Percentiles rank a stretch among this genome's conserved stretches.
Evolutionary conservation across 2,113 vertebrate genomes (phyloP).

Genomic region (Bubo blakistoni): DNA sequence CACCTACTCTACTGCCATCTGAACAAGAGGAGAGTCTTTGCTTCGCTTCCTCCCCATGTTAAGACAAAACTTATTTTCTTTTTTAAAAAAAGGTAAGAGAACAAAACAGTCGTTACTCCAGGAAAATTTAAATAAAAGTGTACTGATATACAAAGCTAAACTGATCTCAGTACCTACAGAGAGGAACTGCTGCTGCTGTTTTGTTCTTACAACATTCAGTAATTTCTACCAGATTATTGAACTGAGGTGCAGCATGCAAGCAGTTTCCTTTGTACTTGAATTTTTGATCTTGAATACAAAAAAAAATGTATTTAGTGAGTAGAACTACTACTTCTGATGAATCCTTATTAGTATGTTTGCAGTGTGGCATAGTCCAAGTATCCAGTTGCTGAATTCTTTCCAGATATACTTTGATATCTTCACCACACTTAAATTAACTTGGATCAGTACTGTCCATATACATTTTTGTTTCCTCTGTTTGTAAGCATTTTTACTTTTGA

Average conservation of each 20-base stretch:
- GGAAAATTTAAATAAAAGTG: background rate
- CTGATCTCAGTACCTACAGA: background rate
- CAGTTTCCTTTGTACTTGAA: background rate
- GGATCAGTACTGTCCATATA: background rate
- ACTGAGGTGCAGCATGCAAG: background rate
- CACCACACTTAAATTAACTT: background rate
- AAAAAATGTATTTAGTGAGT: background rate
- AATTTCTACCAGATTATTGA: background rate
- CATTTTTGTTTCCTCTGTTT: background rate
- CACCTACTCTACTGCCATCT: background rate
- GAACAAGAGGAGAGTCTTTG: background rate
- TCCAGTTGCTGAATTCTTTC: background rate
- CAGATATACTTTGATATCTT: background rate
- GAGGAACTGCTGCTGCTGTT: background rate
- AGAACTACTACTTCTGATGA: background rate
- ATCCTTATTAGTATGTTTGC: background rate
- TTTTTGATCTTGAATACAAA: background rate
- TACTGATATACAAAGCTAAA: background rate
- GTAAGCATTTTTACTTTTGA: background rate
- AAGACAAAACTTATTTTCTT: background rate
- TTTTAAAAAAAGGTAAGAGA: background rate
- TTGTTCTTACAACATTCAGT: background rate
- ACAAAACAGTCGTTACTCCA: background rate
- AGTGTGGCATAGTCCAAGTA: background rate
- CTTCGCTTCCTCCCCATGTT: background rate